Percentiles rank a stretch among this genome's conserved stretches.
Conservation (phyloP, 1,140 invertebrate genomes). For the Galleria mellonella region DNA sequence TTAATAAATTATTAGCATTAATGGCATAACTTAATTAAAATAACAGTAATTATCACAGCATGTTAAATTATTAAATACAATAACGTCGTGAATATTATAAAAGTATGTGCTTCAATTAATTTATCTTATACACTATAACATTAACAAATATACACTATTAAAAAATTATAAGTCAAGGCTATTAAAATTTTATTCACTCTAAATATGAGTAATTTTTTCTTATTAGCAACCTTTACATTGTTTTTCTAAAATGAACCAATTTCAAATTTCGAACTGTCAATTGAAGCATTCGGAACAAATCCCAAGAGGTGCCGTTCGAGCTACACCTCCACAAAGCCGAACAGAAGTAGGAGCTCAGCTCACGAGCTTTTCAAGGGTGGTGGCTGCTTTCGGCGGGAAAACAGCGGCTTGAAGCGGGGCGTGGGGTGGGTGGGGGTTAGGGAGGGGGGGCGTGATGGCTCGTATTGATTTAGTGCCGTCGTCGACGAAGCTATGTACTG, state of each 20-base stretch:
- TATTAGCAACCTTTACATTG: no score
- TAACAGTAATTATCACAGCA: no score
- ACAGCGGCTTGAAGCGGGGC: constrained; percentile 45
- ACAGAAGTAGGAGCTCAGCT: constrained; percentile 74
- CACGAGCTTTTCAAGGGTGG: constrained; percentile 72
- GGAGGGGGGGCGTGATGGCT: constrained; percentile 63
- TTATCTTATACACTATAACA: no score
- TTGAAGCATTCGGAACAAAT: constrained; percentile 55
- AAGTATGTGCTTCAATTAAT: no score
- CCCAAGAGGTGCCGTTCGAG: constrained; percentile 58
- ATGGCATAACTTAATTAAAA: no score
- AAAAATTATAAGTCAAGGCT: no score
- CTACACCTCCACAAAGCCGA: constrained; percentile 71
- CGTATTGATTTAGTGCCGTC: constrained; percentile 76
- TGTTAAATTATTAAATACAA: no score
- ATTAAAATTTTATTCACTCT: no score
- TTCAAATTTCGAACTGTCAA: constrained; percentile 63
- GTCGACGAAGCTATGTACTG: constrained; percentile 69
- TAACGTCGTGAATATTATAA: no score
- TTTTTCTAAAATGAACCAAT: constrained; percentile 21
- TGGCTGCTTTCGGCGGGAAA: constrained; percentile 70
- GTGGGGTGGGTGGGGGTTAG: constrained; percentile 30
- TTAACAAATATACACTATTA: no score
- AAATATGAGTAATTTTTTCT: no score
- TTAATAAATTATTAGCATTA: no score